Evolutionary conservation across 2,797 vertebrate genomes (phyloP).

Genomic region (Hemitrygon akajei): DNA sequence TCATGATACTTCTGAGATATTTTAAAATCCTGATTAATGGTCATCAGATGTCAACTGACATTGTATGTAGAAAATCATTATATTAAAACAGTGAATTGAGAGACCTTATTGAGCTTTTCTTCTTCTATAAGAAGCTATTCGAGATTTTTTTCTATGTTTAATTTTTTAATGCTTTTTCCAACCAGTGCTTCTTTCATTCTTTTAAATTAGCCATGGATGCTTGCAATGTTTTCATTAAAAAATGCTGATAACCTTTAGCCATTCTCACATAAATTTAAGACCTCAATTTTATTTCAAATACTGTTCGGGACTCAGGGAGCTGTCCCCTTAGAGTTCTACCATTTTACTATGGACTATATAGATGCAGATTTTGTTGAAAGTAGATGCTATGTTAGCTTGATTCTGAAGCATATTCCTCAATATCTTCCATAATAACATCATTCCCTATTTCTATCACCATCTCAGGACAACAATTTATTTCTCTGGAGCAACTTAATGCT

Average conservation of each 20-base stretch:
- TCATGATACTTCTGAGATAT: background rate
- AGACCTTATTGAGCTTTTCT: background rate
- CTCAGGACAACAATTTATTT: background rate
- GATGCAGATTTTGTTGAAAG: background rate
- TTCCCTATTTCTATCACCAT: background rate
- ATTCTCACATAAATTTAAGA: background rate
- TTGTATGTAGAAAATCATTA: background rate
- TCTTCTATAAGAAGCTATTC: background rate
- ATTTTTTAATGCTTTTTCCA: slow-evolving; percentile 6
- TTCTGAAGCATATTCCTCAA: background rate
- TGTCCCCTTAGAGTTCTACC: background rate
- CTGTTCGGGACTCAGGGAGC: background rate
- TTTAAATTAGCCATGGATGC: background rate
- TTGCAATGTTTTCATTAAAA: background rate
- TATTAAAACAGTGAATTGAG: background rate
- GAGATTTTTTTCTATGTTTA: background rate
- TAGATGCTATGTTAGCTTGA: background rate
- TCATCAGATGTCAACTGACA: background rate
- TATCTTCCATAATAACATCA: background rate
- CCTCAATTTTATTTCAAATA: background rate
- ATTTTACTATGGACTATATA: background rate
- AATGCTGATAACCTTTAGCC: background rate
- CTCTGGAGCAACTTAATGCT: background rate
- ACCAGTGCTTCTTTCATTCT: background rate
- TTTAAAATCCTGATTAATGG: background rate